Percentiles rank a stretch among this genome's conserved stretches.
Evolutionary conservation across 92 coral and sea anemone genomes (phyloP).

Genomic region (Paramuricea clavata): DNA sequence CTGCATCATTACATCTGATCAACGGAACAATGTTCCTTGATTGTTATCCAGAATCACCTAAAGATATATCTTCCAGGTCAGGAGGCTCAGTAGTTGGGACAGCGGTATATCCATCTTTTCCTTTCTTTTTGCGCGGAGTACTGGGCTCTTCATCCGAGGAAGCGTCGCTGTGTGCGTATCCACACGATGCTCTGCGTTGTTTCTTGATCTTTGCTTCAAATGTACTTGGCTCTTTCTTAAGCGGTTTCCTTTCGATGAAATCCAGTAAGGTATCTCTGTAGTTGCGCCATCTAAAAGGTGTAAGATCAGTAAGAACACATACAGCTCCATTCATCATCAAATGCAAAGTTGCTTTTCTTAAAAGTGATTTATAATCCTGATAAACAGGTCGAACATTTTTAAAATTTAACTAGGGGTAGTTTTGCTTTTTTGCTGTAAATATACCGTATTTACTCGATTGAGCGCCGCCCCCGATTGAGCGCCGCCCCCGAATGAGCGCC

Average conservation of each 20-base stretch:
- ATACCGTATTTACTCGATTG: no score
- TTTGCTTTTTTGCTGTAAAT: no score
- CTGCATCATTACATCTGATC: background rate
- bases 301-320: background rate
- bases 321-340: no score
- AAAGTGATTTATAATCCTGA: no score
- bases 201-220: constrained; percentile 48
- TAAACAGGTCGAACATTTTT: no score
- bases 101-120: constrained; percentile 14
- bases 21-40: background rate
- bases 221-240: background rate
- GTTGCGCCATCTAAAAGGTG: background rate
- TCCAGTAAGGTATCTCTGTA: background rate
- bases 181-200: constrained; percentile 76
- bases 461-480: no score
- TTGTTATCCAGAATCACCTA: constrained; percentile 6
- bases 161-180: constrained; percentile 63
- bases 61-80: constrained; percentile 46
- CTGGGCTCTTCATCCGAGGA: constrained; percentile 24
- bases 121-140: constrained; percentile 2
- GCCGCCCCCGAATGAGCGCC: no score
- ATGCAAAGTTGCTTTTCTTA: no score
- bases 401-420: no score
- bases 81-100: constrained; percentile 6
- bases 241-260: background rate